Percentiles rank a stretch among this genome's conserved stretches.
These are phyloP conservation scores for Oreochromis aureus DNA, from an alignment of 2,113 vertebrate species.

Conservation along the genomic window DNA sequence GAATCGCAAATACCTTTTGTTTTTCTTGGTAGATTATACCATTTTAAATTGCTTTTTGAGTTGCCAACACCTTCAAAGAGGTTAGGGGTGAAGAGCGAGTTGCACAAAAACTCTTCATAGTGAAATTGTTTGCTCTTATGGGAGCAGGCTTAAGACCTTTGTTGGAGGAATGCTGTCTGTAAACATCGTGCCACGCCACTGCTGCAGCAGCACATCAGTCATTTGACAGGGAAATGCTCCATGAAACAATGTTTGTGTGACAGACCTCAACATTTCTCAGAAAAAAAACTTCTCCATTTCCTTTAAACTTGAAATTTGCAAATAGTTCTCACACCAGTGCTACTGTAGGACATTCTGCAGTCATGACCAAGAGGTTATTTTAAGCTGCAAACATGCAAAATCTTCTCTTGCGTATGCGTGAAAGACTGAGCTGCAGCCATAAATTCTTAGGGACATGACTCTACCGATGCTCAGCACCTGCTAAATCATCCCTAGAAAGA, in stretches of 20 bases:
- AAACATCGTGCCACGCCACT: neutral
- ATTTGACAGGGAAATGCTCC: neutral
- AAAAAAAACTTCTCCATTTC: neutral
- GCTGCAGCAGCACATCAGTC: neutral
- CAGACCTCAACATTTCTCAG: neutral
- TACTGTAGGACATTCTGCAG: neutral
- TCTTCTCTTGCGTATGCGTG: neutral
- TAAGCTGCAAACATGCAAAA: neutral
- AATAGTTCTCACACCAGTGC: neutral
- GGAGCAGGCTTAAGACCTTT: neutral
- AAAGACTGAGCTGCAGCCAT: neutral
- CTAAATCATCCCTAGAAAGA: neutral
- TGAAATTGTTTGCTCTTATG: neutral
- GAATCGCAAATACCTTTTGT: neutral
- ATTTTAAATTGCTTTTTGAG: neutral
- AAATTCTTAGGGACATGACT: neutral
- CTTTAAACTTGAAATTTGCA: neutral
- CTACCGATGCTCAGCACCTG: neutral
- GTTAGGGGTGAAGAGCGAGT: neutral
- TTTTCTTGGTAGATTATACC: neutral
- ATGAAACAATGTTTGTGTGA: neutral
- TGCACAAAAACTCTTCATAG: neutral
- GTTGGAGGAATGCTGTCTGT: neutral
- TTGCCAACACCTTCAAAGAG: neutral
- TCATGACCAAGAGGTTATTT: neutral